phyloP scores from a whole-genome alignment of 2,888 invertebrate genomes.

The Lottia scabra region DNA sequence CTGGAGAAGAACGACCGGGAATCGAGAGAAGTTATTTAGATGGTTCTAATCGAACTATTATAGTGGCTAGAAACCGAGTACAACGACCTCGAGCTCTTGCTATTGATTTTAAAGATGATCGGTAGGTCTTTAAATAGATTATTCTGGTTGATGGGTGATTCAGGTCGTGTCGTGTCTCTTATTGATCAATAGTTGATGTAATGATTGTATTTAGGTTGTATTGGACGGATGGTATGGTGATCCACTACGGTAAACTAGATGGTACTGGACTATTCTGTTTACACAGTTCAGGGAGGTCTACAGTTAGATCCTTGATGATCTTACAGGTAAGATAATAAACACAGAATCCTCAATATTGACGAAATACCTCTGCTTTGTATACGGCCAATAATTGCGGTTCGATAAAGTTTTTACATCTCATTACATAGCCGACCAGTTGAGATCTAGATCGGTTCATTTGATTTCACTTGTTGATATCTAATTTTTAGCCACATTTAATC shows the following conservation, averaged over 20 bases:
- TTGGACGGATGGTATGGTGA: not conserved
- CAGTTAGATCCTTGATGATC: not conserved
- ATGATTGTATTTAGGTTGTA: not conserved
- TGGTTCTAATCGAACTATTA: conserved; percentile 11
- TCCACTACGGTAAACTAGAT: not conserved
- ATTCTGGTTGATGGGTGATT: too few species aligned
- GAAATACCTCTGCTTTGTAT: too few species aligned
- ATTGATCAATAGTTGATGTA: too few species aligned
- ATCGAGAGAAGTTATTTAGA: conserved; percentile 24
- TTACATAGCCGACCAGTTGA: too few species aligned
- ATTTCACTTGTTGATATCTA: too few species aligned
- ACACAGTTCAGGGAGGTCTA: not conserved
- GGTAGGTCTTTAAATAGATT: too few species aligned
- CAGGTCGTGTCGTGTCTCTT: too few species aligned
- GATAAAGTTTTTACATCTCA: too few species aligned
- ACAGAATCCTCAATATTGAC: too few species aligned
- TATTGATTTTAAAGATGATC: conserved; percentile 25
- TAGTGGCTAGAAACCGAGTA: conserved; percentile 7
- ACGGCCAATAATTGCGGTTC: too few species aligned
- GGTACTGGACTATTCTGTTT: conserved; percentile 1
- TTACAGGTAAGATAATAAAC: not conserved
- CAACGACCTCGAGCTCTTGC: conserved; percentile 24
- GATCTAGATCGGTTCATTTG: too few species aligned
- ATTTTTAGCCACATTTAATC: too few species aligned
- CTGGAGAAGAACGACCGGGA: conserved; percentile 7